A percentile compares a stretch with the other conserved stretches of the same genome.
Conservation (phyloP, 2,113 vertebrate genomes). For the Cryptomyrus ogoouensis region DNA sequence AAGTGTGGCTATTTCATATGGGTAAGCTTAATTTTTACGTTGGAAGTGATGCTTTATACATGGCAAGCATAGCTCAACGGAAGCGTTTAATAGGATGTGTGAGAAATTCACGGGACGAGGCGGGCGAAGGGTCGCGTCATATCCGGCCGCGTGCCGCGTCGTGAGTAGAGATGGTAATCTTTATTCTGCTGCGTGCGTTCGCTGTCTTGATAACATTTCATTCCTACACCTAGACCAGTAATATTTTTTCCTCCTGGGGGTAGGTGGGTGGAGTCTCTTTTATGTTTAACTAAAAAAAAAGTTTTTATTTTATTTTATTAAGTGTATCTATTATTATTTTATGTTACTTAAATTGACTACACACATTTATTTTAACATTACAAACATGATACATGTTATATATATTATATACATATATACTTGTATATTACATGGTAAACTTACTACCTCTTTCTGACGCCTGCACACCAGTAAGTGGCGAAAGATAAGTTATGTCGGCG, state of each 20-base stretch:
- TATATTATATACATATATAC: not conserved
- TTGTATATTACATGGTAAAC: not conserved
- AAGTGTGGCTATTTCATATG: not conserved
- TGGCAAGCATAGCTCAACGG: not conserved
- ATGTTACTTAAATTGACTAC: not conserved
- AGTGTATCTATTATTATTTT: not conserved
- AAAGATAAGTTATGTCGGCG: not conserved
- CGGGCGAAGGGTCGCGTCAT: not conserved
- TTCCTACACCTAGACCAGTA: not conserved
- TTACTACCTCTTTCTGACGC: not conserved
- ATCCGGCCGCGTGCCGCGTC: not conserved
- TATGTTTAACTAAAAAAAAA: not conserved
- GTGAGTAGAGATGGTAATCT: not conserved
- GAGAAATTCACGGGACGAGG: not conserved
- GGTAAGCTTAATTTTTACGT: not conserved
- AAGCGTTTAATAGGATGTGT: not conserved
- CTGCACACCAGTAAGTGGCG: not conserved
- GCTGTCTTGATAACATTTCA: not conserved
- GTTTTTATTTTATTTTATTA: not conserved
- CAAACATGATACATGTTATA: not conserved
- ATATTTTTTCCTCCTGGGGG: not conserved
- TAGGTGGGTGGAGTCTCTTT: not conserved
- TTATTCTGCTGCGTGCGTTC: not conserved
- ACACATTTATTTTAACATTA: not conserved
- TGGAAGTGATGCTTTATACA: not conserved